Evolutionary conservation across 2,888 invertebrate species (phyloP).

Genomic region (Callosobruchus maculatus): DNA sequence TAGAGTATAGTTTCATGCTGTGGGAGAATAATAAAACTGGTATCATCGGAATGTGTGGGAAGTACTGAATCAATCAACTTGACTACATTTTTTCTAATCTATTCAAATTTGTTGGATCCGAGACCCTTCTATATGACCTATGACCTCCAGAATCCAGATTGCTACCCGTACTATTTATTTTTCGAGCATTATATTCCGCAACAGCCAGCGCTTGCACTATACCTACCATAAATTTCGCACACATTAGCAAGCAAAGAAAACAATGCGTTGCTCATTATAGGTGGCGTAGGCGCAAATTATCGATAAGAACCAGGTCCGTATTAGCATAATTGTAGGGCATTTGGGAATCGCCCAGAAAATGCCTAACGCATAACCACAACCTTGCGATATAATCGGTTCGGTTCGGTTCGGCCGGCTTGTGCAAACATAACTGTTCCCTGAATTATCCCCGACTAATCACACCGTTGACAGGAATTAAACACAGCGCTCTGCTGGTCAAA

Average conservation of each 20-base stretch:
- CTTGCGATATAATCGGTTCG: background rate
- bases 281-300: background rate
- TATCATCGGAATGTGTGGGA: no score
- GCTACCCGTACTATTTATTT: background rate
- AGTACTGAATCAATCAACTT: no score
- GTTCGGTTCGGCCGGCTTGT: background rate
- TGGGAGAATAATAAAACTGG: no score
- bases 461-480: background rate
- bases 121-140: no score
- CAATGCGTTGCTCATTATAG: background rate
- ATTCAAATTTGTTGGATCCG: no score
- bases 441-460: background rate
- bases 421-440: background rate
- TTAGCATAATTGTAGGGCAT: background rate
- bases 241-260: background rate
- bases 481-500: background rate
- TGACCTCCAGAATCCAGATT: background rate
- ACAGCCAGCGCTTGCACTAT: background rate
- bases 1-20: no score
- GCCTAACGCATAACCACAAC: background rate
- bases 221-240: background rate
- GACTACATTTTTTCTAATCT: no score
- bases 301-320: background rate
- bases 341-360: background rate
- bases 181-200: background rate